Base-by-base conservation (phyloP, 2,888 invertebrate genomes). In the Ypsolopha scabrella region DNA sequence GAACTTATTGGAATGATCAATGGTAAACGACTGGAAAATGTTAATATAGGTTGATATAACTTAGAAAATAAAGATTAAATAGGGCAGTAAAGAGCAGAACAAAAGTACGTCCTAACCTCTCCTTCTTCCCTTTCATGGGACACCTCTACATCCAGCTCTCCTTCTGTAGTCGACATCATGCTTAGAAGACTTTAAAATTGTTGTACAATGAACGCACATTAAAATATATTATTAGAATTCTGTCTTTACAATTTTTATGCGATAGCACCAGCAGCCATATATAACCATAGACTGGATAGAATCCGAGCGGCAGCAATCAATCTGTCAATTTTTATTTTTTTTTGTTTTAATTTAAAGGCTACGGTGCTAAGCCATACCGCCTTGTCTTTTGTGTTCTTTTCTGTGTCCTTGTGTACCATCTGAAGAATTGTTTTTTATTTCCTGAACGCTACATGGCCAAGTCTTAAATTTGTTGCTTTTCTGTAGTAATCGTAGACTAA, bases 51-150 rank as follows among this genome's bases (percentile, higher is more conserved):
- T 11, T 38, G 11, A 11, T 0, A 48, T 9, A n/a, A 13, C 2
- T n/a, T 2, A 2, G 4, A 10, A 37, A 37, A n/a, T 6, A n/a
- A n/a, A 13, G 6, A 36, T n/a, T 9, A 35, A 46, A 24, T 43
- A 14, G 2, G 43, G 10, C 10, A 10, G 34, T 9, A 51, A 8
- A 10, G 7, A 13, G 24, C 35, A 2, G 11, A 43, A 6, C 11
- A 75, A 24, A 39, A 48, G 10, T 60, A 76, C 70, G 52, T 72
- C 77, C 79, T 85, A 78, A 91, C 91, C 88, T 91, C 91, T 63
- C 91, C 91, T 55, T 91, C 91, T 67, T 91, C 90, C 55, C 89
- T 75, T 68, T 90, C 91, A 57, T 87, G 88, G 60, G 88, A 85
- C 62, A 89, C 86, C 55, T 88, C 82, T 56, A 89, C 78, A 60